These are phyloP conservation scores for Drosophila crucigera DNA, from an alignment of 2,888 invertebrate genomes.

Conservation along the genomic window DNA sequence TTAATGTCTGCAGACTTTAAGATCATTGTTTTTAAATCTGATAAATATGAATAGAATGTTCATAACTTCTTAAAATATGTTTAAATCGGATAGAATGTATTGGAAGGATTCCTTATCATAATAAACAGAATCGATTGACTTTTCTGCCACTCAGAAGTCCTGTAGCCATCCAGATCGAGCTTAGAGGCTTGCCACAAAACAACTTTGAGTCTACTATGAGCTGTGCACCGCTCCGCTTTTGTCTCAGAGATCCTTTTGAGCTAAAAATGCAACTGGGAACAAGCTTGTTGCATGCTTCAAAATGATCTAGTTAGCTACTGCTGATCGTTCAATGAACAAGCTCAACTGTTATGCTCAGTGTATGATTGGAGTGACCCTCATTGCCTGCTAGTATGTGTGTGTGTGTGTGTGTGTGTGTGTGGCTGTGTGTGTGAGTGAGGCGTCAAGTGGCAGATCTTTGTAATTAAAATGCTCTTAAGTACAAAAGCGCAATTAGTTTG, in stretches of 20 bases:
- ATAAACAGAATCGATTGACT: not conserved
- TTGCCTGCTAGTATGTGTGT: slow-evolving; percentile 25
- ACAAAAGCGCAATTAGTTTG: slow-evolving; percentile 79
- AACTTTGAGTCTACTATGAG: no score
- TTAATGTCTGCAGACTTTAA: not conserved
- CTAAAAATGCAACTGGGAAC: not conserved
- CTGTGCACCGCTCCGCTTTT: no score
- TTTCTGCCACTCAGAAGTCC: not conserved
- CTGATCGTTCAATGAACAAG: not conserved
- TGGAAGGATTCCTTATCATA: fast-evolving
- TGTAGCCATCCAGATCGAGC: not conserved
- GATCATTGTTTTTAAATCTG: not conserved
- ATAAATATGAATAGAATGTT: not conserved
- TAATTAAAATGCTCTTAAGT: slow-evolving; percentile 80
- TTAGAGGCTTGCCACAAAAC: not conserved
- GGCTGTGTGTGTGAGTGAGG: slow-evolving; percentile 35
- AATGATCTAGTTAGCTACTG: not conserved
- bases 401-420: not conserved
- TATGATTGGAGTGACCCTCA: slow-evolving; percentile 64
- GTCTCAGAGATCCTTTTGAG: no score
- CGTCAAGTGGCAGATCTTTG: slow-evolving; percentile 61
- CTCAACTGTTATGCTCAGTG: slow-evolving; percentile 34
- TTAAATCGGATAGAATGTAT: not conserved
- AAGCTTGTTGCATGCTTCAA: not conserved
- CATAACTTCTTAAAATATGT: not conserved